Conservation (phyloP, 2,888 invertebrate genomes). For the Oscheius sp. region DNA sequence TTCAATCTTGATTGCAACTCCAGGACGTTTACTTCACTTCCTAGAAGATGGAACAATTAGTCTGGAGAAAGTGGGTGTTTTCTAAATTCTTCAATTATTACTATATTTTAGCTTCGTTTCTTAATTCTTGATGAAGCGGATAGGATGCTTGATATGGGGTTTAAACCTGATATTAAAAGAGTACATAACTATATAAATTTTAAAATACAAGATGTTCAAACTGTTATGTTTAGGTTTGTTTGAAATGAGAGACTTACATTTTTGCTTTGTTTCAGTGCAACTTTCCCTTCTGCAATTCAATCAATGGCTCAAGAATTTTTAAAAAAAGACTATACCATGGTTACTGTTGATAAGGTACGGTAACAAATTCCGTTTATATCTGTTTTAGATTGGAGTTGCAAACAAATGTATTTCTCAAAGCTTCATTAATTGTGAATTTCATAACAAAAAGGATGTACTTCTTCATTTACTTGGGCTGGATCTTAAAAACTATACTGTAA, state of each 20-base stretch:
- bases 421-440: conserved; percentile 71
- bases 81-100: background rate
- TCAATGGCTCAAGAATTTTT: conserved; percentile 83
- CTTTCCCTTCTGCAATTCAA: conserved; percentile 81
- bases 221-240: conserved; percentile 48
- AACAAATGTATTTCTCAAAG: conserved; percentile 87
- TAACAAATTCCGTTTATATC: no score
- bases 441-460: conserved; percentile 82
- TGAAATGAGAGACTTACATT: background rate
- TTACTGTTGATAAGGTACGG: conserved; percentile 89
- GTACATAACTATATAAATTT: background rate
- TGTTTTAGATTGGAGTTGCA: conserved; percentile 91
- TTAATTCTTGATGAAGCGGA: conserved; percentile 71
- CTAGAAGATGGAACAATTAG: conserved; percentile 39
- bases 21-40: conserved; percentile 50
- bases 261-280: conserved; percentile 75
- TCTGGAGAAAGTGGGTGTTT: conserved; percentile 13
- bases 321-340: conserved; percentile 80
- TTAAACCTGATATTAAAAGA: background rate
- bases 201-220: no score
- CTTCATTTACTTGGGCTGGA: conserved; percentile 77
- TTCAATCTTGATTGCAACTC: conserved; percentile 47
- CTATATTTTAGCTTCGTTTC: conserved; percentile 25
- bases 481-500: conserved; percentile 36
- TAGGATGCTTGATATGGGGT: conserved; percentile 23